Evolutionary conservation across 2,888 invertebrate genomes (phyloP), one percentile per base, ranked within the genome.

Genomic region (Lasioglossum morio): DNA sequence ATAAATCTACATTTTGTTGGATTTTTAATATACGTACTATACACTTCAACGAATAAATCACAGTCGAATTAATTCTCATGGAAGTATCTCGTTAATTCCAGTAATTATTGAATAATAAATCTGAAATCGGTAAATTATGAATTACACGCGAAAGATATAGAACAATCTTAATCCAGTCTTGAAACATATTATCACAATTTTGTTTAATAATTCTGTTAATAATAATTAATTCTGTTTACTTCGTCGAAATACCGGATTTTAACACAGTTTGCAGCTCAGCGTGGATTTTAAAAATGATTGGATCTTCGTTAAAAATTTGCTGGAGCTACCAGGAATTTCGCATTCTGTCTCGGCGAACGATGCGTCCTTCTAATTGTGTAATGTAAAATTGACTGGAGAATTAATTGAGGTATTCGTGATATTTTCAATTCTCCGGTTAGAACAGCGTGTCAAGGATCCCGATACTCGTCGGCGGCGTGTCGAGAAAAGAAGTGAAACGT

Each of bases 371-470:
- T 16, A 60, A 27, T 60, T 27, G 14, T 27, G 34, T 34, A 19
- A 66, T 66, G 8, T 23, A 30, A 66, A n/a, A 69, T 69, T 19
- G 12, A n/a, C n/a, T 23, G 19, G 3, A 40, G 12, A 14, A 69
- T 37, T 23, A 69, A 69, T 40, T 40, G 69, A 69, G 69, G 69
- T 69, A 69, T 69, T 69, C 69, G 14, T 40, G 69, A 69, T 69
- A 69, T 69, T 40, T 66, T 69, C 69, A 69, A 69, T 69, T 40
- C 23, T 23, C 69, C 23, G 12, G 34, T 53, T 37, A 46, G 30
- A 46, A 30, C 46, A 72, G 16, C 40, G 40, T 70, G 70, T 70
- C 40, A 70, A 70, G 70, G 40, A 40, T 70, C 66, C 4, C 40
- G 37, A 70, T 70, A n/a, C n/a, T 27, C 27, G 43, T 43, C 16